Base-by-base conservation (phyloP, 2,888 invertebrate genomes). In the Ophraella communa region DNA sequence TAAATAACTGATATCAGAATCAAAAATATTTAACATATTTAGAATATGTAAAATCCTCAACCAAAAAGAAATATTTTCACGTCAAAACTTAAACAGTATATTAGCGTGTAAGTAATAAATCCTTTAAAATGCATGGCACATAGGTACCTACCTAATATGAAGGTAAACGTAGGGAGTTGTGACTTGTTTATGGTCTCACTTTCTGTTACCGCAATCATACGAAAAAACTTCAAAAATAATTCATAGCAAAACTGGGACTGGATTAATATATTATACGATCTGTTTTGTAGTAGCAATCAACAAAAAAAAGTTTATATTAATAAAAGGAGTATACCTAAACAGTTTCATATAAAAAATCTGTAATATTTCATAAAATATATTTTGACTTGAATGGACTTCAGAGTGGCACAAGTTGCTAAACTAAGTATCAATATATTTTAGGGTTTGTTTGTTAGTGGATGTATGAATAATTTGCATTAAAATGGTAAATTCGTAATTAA, bases 141-240 rank as follows among this genome's bases (percentile, higher is more conserved):
- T n/a, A n/a, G 30, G 1, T 10, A 60, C n/a, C n/a, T n/a, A n/a
- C n/a, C n/a, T 56, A 67, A 60, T 64, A 67, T 67, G 61, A 57
- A 60, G 10, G 53, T 51, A 49, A 55, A 33, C 62, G 53, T 55
- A 62, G 60, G 54, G 60, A 57, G 53, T 65, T 67, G 61, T 67
- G 69, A 67, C 67, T 60, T 67, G 61, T 69, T 69, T 69, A 69
- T 65, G 60, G 56, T 62, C 66, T 60, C 57, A 52, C 52, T 62
- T 57, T 49, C 49, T 30, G 49, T 20, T 11, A 10, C 17, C 11
- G 44, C 30, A 58, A 58, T 58, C 47, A 49, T 58, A 33, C 27
- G 21, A 21, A 49, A 49, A 45, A 30, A 4, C 33, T 47, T 24
- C 10, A 33, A 45, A 47, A 33, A 58, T 58, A 58, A 47, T 58